phyloP scores from a whole-genome alignment of 2,797 vertebrate genomes.

The Rallus crepitans region DNA sequence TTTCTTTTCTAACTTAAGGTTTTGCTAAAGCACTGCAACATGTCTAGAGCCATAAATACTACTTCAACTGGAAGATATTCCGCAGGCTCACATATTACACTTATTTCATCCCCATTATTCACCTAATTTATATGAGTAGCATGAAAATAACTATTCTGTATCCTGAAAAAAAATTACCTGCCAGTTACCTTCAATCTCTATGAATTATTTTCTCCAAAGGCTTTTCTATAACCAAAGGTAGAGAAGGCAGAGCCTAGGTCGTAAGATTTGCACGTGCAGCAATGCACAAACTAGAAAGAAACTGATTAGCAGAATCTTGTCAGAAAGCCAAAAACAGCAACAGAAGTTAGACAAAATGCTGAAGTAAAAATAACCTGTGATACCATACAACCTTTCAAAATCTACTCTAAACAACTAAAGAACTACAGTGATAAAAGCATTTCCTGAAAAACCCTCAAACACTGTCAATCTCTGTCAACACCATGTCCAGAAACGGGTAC shows the following conservation, averaged over 20 bases:
- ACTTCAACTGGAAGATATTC: not conserved
- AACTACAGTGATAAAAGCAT: constrained; percentile 37
- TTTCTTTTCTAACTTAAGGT: not conserved
- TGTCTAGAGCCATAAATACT: not conserved
- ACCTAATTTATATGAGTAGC: not conserved
- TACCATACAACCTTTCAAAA: constrained; percentile 29
- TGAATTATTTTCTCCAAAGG: not conserved
- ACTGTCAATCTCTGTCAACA: constrained; percentile 70
- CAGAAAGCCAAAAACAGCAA: constrained; percentile 54
- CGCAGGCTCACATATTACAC: not conserved
- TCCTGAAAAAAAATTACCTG: not conserved
- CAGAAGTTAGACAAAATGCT: constrained; percentile 33
- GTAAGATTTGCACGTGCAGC: not conserved
- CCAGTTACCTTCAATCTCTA: not conserved
- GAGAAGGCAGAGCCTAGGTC: not conserved
- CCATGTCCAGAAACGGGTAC: constrained; percentile 41
- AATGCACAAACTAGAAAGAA: not conserved
- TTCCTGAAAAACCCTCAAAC: constrained; percentile 46
- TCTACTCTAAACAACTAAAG: constrained; percentile 5
- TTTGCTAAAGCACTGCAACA: not conserved
- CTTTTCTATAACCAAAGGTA: not conserved
- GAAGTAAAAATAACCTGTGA: constrained; percentile 60
- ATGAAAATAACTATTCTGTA: not conserved
- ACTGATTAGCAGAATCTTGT: constrained; percentile 63
- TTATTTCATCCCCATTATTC: not conserved